Evolutionary conservation across 2,113 vertebrate species (phyloP).

Genomic region (Odontophorus gujanensis): DNA sequence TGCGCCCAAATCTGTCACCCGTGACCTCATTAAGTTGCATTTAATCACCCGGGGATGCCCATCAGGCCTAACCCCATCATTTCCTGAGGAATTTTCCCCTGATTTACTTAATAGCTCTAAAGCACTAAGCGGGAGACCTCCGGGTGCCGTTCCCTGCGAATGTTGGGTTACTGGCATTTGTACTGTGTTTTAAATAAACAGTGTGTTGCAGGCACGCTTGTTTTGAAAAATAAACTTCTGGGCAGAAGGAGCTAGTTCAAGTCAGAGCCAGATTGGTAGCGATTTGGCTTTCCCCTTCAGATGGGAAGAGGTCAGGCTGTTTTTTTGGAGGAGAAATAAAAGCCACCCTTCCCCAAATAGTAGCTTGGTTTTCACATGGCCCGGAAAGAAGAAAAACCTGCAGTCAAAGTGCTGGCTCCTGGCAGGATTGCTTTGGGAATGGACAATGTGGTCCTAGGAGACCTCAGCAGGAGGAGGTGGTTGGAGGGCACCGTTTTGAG

Average conservation of each 20-base stretch:
- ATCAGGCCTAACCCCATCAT: constrained; percentile 54
- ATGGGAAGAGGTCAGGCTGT: not conserved
- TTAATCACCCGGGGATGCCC: constrained; percentile 46
- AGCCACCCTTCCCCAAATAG: not conserved
- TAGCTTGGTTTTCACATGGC: not conserved
- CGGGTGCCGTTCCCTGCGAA: not conserved
- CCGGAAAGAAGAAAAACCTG: not conserved
- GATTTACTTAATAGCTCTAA: constrained; percentile 58
- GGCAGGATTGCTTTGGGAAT: not conserved
- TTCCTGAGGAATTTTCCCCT: constrained; percentile 60
- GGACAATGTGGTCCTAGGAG: not conserved
- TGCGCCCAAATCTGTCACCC: constrained; percentile 17
- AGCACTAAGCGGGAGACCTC: constrained; percentile 9
- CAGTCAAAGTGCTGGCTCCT: not conserved
- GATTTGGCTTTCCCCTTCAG: not conserved
- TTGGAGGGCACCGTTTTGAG: not conserved
- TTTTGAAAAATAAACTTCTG: constrained; percentile 65
- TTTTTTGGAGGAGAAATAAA: not conserved
- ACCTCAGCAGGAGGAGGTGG: not conserved
- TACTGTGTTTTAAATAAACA: constrained; percentile 54
- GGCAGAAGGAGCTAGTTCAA: not conserved
- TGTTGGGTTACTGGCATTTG: constrained; percentile 36
- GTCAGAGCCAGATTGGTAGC: not conserved
- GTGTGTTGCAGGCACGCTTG: constrained; percentile 14
- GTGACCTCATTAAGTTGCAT: constrained; percentile 58